Evolutionary conservation across 1,140 invertebrate genomes (phyloP), one percentile per base, ranked within the genome.

Genomic region (Heterodera schachtii): DNA sequence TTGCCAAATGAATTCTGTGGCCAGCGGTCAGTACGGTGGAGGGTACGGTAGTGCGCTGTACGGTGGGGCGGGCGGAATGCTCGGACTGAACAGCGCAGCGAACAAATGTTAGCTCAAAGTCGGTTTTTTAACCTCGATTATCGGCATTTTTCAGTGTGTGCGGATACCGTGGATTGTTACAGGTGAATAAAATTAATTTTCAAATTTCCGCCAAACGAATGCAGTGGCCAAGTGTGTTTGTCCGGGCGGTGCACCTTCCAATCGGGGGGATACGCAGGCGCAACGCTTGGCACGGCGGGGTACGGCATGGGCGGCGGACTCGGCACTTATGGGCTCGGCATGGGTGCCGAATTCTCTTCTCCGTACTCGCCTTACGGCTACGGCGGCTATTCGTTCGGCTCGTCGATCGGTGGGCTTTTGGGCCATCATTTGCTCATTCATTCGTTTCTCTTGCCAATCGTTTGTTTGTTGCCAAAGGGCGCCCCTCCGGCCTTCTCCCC

Each of bases 111-210:
- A 31, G 79, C 47, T 2, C 9, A 16, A 47, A 80, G 41, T 5
- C 16, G 1, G 57, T 19, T 64, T 64, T 19, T 64, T 64, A 16
- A 5, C 52, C n/a, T 19, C 49, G 11, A 8, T 52, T 11, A 8
- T 13, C 46, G 16, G 11, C 52, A 46, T 19, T 41, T 52, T 83
- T 11, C 49, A 86, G 86, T 86, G 7, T 86, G 86, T 46, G 78
- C 87, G 16, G 86, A 86, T 69, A 86, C 86, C 0, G 78, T 81
- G 5, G 86, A 86, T 73, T 86, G 86, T 77, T 86, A 86, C 73
- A 82, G 69, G 49, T 43, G n/a, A 71, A 7, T 77, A 79, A 79
- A 75, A 31, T 16, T 60, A 21, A 3, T 3, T 67, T 57, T 19
- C 6, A 9, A 9, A 5, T 66, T 11, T 31, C 44, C 11, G 43